Percentiles rank a stretch among this genome's conserved stretches.
phyloP scores from a whole-genome alignment of 2,797 vertebrate genomes.

The Hemibagrus guttatus region DNA sequence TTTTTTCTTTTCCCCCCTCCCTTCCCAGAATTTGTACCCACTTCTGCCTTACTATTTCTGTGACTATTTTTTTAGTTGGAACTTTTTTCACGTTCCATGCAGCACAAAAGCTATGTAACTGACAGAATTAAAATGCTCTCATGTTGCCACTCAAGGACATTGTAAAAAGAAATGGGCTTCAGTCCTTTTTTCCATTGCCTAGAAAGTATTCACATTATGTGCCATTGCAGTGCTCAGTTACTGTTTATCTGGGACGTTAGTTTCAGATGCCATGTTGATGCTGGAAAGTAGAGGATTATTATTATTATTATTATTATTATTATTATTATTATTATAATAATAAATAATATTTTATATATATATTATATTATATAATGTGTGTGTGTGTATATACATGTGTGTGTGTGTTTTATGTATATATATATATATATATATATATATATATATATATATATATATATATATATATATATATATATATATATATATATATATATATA shows the following conservation, averaged over 20 bases:
- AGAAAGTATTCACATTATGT: slow-evolving; percentile 2
- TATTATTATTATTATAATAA: too few relatives aligned
- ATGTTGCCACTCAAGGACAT: not conserved
- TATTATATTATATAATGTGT: too few relatives aligned
- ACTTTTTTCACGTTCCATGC: not conserved
- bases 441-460: too few relatives aligned
- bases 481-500: too few relatives aligned
- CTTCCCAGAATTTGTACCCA: not conserved
- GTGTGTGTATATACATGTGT: too few relatives aligned
- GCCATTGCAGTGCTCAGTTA: slow-evolving; percentile 1
- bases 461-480: too few relatives aligned
- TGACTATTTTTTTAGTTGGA: not conserved
- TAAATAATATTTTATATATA: too few relatives aligned
- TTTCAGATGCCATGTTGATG: not conserved
- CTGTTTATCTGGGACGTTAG: not conserved
- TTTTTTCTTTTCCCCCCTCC: too few relatives aligned
- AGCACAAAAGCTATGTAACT: not conserved
- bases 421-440: too few relatives aligned
- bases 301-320: not conserved
- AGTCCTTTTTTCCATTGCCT: not conserved
- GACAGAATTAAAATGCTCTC: not conserved
- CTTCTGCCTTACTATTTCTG: not conserved
- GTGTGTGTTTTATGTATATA: too few relatives aligned
- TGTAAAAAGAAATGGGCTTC: not conserved
- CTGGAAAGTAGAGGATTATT: not conserved